Conservation (phyloP, 2,797 vertebrate species). For the Podarcis siculus region DNA sequence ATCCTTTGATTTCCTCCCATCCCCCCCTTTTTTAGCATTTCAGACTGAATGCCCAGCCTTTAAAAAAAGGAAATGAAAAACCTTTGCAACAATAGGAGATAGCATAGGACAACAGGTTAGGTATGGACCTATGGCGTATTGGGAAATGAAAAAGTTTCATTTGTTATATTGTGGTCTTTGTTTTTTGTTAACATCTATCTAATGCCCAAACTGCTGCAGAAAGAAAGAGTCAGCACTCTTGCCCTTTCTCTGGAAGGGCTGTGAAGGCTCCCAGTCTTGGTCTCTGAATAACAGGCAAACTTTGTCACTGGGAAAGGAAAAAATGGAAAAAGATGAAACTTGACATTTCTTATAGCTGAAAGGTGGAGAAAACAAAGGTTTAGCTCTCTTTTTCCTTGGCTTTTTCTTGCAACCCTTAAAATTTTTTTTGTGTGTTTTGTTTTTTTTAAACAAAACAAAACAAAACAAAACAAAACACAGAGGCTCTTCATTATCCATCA, state of each 20-base stretch:
- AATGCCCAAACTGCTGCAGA: background rate
- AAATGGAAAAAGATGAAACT: background rate
- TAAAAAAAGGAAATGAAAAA: background rate
- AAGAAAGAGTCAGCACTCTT: background rate
- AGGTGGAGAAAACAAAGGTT: slow-evolving; percentile 24
- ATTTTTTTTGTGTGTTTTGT: background rate
- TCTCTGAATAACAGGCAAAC: slow-evolving; percentile 3
- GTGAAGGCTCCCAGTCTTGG: background rate
- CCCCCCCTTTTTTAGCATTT: background rate
- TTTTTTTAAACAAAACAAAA: background rate
- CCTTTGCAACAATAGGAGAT: background rate
- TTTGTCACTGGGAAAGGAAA: background rate
- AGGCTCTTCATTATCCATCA: background rate
- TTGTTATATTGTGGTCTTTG: background rate
- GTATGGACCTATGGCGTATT: background rate
- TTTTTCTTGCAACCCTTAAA: background rate
- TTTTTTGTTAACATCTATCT: slow-evolving; percentile 27
- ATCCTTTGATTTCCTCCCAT: background rate
- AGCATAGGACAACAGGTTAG: slow-evolving; percentile 21
- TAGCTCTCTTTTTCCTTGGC: background rate
- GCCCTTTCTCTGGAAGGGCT: slow-evolving; percentile 3
- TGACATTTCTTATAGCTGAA: slow-evolving; percentile 29
- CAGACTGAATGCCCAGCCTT: background rate
- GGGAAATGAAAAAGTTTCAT: slow-evolving; percentile 2
- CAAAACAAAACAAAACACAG: background rate